Evolutionary conservation across 2,113 vertebrate species (phyloP).

Genomic region (human (Homo sapiens)): GRCh38 chr12:4957001-4957500

Average conservation of each 20-base stretch:
- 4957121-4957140: not conserved
- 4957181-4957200: not conserved
- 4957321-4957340: not conserved
- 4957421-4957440: not conserved
- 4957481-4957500: not conserved
- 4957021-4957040: not conserved
- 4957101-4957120: not conserved
- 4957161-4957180: not conserved
- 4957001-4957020: not conserved
- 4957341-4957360: not conserved
- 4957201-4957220: not conserved
- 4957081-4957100: not conserved
- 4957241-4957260: not conserved
- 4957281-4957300: too few species aligned
- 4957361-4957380: not conserved
- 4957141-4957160: not conserved
- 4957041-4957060: not conserved
- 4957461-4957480: rapidly evolving
- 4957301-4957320: not conserved
- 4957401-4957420: not conserved
- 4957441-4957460: not conserved
- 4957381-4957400: too few species aligned
- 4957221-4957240: rapidly evolving
- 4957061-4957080: not conserved
- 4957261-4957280: rapidly evolving